These are phyloP conservation scores for Sericinus montela DNA, from an alignment of 2,888 invertebrate genomes.

Conservation along the genomic window DNA sequence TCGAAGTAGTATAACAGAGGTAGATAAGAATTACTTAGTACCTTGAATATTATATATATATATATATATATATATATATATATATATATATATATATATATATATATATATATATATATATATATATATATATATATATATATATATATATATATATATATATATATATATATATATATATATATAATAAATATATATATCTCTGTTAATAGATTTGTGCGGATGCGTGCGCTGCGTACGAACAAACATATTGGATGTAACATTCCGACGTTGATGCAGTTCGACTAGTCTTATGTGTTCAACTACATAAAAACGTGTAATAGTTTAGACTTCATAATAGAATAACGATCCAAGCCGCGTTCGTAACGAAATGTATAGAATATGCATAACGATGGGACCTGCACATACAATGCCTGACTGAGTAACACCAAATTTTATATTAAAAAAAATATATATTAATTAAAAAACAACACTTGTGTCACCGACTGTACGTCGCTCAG, in stretches of 20 bases:
- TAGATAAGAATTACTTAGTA: no score
- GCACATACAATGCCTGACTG: slow-evolving; percentile 58
- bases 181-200: no score
- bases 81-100: no score
- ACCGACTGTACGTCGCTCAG: slow-evolving; percentile 1
- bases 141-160: no score
- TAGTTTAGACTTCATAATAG: slow-evolving; percentile 35
- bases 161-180: no score
- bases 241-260: slow-evolving; percentile 28
- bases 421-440: slow-evolving; percentile 66
- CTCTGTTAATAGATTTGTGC: no score
- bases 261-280: slow-evolving; percentile 43
- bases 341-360: slow-evolving; percentile 34
- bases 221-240: slow-evolving; percentile 13
- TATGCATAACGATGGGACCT: slow-evolving; percentile 50
- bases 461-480: slow-evolving; percentile 19
- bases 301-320: slow-evolving; percentile 37
- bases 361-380: slow-evolving; percentile 23
- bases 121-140: no score
- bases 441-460: slow-evolving; percentile 41
- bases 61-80: no score
- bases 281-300: slow-evolving; percentile 59
- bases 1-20: no score
- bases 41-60: no score
- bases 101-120: no score